A percentile compares a stretch with the other conserved stretches of the same genome.
These are phyloP conservation scores for Melipona quadrifasciata DNA, from an alignment of 1,140 invertebrate species.

Conservation along the genomic window DNA sequence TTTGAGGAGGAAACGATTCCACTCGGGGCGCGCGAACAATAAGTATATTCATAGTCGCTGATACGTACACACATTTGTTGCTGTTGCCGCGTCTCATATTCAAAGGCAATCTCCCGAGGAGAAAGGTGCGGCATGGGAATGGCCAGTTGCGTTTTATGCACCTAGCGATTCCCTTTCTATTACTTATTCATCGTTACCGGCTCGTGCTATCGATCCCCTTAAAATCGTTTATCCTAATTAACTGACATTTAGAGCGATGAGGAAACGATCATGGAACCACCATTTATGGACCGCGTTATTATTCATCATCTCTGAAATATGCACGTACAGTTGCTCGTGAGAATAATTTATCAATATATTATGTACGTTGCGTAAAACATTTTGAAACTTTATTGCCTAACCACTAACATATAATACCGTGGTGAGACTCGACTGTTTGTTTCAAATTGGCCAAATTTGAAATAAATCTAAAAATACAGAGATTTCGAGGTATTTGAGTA, in stretches of 20 bases:
- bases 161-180: constrained; percentile 35
- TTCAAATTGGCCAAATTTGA: too few relatives aligned
- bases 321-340: not conserved
- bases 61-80: constrained; percentile 26
- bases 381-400: too few relatives aligned
- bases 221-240: constrained; percentile 11
- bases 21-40: constrained; percentile 25
- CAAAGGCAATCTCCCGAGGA: constrained; percentile 13
- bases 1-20: not conserved
- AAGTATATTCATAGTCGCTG: constrained; percentile 39
- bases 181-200: constrained; percentile 22
- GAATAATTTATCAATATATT: too few relatives aligned
- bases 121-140: constrained; percentile 56
- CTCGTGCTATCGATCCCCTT: constrained; percentile 3
- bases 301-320: not conserved
- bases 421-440: too few relatives aligned
- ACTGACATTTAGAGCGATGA: not conserved
- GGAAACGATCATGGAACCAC: not conserved
- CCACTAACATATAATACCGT: too few relatives aligned
- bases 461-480: too few relatives aligned
- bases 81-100: constrained; percentile 38
- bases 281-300: not conserved
- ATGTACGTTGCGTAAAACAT: too few relatives aligned
- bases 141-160: constrained; percentile 26
- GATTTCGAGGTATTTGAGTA: too few relatives aligned